Percentiles rank a stretch among this genome's conserved stretches.
Conservation (phyloP, 2,113 vertebrate genomes). For the Mobula hypostoma region DNA sequence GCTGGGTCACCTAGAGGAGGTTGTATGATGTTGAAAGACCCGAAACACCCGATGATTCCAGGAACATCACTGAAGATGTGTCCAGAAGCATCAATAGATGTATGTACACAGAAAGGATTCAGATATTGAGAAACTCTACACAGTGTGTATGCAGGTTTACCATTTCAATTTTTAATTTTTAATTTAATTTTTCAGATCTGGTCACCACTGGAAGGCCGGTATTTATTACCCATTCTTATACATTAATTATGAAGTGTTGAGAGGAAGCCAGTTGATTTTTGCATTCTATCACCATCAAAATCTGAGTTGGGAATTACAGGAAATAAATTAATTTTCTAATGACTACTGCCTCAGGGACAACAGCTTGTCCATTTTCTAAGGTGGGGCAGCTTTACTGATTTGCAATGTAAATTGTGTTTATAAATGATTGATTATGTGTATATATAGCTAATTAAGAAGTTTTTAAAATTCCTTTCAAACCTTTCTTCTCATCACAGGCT, state of each 20-base stretch:
- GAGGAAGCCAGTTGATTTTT: neutral
- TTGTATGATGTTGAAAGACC: no score
- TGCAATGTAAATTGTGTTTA: no score
- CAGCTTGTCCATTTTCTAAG: neutral
- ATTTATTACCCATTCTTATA: neutral
- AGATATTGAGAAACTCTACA: no score
- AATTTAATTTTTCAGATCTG: no score
- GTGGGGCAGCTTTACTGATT: neutral
- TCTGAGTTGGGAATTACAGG: neutral
- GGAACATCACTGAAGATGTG: no score
- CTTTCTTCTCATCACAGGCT: conserved; percentile 85
- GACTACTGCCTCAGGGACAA: neutral
- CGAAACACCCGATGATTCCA: no score
- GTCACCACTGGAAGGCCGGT: no score
- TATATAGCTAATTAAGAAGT: no score
- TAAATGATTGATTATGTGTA: neutral
- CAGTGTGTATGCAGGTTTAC: neutral
- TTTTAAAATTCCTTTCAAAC: conserved; percentile 47
- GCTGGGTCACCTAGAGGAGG: no score
- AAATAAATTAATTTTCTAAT: neutral
- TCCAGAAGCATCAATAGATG: no score
- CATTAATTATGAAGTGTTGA: neutral
- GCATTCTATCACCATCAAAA: neutral
- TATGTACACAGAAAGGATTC: no score
- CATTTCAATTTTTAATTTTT: neutral